These are phyloP conservation scores for Passer domesticus DNA, from an alignment of 2,113 vertebrate genomes.

Conservation along the genomic window DNA sequence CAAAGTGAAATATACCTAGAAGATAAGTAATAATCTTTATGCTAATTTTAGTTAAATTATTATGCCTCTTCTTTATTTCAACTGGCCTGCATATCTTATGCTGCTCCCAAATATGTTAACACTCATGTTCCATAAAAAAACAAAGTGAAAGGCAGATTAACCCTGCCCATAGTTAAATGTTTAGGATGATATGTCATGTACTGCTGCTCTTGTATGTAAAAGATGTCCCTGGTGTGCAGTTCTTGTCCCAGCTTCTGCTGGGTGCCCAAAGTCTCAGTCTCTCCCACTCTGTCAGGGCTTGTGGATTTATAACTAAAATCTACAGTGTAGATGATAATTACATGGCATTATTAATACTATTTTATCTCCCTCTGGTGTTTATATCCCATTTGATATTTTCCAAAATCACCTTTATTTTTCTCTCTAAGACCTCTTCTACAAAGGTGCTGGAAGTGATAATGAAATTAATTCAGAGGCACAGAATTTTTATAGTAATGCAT, in stretches of 20 bases:
- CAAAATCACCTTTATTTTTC: not conserved
- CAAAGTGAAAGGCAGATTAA: not conserved
- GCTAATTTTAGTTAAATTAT: not conserved
- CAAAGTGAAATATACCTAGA: not conserved
- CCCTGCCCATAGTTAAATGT: not conserved
- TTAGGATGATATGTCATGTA: not conserved
- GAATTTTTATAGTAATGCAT: not conserved
- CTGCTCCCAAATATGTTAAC: not conserved
- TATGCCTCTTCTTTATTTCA: not conserved
- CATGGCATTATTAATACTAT: not conserved
- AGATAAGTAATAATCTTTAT: not conserved
- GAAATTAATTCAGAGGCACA: not conserved
- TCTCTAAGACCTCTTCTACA: not conserved
- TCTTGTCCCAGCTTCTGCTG: not conserved
- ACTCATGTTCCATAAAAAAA: not conserved
- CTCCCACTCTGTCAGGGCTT: not conserved
- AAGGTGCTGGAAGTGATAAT: not conserved
- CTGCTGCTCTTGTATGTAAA: not conserved
- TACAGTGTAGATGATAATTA: not conserved
- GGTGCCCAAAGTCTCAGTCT: not conserved
- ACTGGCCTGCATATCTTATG: not conserved
- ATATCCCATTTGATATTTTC: not conserved
- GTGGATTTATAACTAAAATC: not conserved
- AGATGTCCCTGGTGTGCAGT: not conserved
- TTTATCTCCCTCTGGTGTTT: not conserved